These are phyloP conservation scores for Dilophus febrilis DNA, from an alignment of 2,888 invertebrate genomes.

Conservation along the genomic window DNA sequence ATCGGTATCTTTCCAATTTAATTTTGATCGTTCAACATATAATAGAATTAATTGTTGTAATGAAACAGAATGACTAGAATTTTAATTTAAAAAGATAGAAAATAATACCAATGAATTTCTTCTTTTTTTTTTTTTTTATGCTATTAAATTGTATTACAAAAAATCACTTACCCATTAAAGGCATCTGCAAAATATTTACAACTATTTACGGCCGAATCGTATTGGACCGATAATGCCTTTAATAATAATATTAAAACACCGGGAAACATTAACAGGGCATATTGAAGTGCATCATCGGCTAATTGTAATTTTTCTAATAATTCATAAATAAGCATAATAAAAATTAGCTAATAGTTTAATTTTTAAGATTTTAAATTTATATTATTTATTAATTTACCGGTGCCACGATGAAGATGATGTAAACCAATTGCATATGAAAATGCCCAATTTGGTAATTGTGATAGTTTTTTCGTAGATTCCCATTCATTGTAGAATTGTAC, in stretches of 20 bases:
- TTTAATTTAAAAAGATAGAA: not conserved
- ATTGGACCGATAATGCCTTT: slow-evolving; percentile 57
- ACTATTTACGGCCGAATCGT: slow-evolving; percentile 41
- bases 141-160: not conserved
- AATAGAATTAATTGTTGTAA: slow-evolving; percentile 52
- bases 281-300: slow-evolving; percentile 50
- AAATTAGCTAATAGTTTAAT: no score
- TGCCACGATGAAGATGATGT: slow-evolving; percentile 31
- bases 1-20: slow-evolving; percentile 63
- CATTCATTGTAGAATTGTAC: slow-evolving; percentile 39
- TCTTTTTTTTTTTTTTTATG: slow-evolving; percentile 5
- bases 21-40: slow-evolving; percentile 54
- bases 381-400: no score
- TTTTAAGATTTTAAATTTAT: not conserved
- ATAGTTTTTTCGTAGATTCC: slow-evolving; percentile 46
- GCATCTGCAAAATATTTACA: slow-evolving; percentile 31
- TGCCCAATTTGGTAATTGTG: slow-evolving; percentile 74
- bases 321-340: no score
- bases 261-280: slow-evolving; percentile 68
- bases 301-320: not conserved
- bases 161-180: slow-evolving; percentile 19
- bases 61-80: slow-evolving; percentile 39
- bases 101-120: slow-evolving; percentile 5
- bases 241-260: slow-evolving; percentile 51
- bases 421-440: slow-evolving; percentile 63